A percentile compares a stretch with the other conserved stretches of the same genome.
Evolutionary conservation across 2,888 invertebrate species (phyloP).

Genomic region (Yponomeuta cagnagella): DNA sequence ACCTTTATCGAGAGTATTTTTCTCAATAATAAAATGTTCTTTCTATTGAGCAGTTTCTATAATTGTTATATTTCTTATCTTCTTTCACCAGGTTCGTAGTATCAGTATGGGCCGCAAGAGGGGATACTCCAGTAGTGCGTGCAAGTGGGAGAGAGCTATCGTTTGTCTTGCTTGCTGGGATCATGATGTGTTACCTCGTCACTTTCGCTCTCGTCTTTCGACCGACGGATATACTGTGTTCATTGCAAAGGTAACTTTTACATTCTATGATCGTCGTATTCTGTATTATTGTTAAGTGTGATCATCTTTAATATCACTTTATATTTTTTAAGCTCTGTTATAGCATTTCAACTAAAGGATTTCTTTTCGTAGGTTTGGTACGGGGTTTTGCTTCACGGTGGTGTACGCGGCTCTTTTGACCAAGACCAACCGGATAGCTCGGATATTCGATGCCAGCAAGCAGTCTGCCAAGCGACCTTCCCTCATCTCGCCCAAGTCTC

Average conservation of each 20-base stretch:
- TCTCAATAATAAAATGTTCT: neutral
- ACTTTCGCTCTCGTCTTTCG: conserved; percentile 93
- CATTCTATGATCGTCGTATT: neutral
- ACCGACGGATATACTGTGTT: conserved; percentile 91
- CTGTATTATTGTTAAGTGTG: neutral
- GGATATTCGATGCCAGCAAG: conserved; percentile 96
- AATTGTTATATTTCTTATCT: neutral
- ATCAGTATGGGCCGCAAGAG: conserved; percentile 86
- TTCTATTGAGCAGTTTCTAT: neutral
- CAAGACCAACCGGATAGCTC: conserved; percentile 96
- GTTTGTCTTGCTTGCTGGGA: conserved; percentile 92
- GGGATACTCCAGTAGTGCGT: conserved; percentile 96
- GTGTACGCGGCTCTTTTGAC: conserved; percentile 97
- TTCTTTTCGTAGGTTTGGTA: conserved; percentile 78
- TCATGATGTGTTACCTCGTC: conserved; percentile 92
- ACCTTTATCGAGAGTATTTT: conserved; percentile 20
- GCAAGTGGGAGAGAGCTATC: conserved; percentile 94
- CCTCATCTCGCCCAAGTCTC: conserved; percentile 93
- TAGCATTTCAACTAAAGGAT: no score
- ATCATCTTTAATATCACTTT: no score
- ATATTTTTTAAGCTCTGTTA: no score
- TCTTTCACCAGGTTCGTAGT: conserved; percentile 73
- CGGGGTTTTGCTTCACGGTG: conserved; percentile 96
- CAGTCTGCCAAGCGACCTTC: conserved; percentile 94
- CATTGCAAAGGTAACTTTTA: conserved; percentile 85